Conservation (phyloP, 2,888 invertebrate genomes). For the Agrochola lota region DNA sequence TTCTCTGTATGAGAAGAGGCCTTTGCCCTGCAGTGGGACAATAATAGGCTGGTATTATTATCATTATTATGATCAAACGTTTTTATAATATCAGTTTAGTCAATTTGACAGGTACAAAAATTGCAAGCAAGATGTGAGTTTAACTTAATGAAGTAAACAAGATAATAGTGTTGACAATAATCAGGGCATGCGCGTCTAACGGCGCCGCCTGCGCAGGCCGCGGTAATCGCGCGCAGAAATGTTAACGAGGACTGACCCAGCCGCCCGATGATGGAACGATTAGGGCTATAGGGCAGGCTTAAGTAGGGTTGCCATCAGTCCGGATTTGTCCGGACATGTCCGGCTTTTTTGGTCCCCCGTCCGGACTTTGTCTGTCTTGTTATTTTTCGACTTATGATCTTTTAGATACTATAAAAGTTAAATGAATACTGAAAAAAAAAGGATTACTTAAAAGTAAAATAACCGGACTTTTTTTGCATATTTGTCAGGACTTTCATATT, state of each 20-base stretch:
- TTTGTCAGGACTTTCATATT: neutral
- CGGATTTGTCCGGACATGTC: neutral
- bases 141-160: conserved; percentile 12
- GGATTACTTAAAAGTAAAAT: too few relatives aligned
- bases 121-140: neutral
- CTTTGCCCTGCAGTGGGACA: too few relatives aligned
- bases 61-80: neutral
- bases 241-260: conserved; percentile 71
- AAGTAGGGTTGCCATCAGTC: neutral
- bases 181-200: conserved; percentile 46
- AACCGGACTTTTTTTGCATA: too few relatives aligned
- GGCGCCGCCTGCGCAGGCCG: conserved; percentile 58
- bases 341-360: neutral
- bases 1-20: too few relatives aligned
- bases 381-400: neutral
- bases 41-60: too few relatives aligned
- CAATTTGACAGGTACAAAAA: neutral
- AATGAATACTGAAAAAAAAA: too few relatives aligned
- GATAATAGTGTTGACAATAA: conserved; percentile 33
- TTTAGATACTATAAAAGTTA: neutral
- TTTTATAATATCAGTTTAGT: too few relatives aligned
- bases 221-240: conserved; percentile 70
- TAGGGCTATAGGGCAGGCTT: conserved; percentile 13
- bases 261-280: conserved; percentile 30
- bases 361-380: neutral